Percentiles rank a stretch among this genome's conserved stretches.
Evolutionary conservation across 2,113 vertebrate genomes (phyloP).

Genomic region (Brachyhypopomus gauderio): DNA sequence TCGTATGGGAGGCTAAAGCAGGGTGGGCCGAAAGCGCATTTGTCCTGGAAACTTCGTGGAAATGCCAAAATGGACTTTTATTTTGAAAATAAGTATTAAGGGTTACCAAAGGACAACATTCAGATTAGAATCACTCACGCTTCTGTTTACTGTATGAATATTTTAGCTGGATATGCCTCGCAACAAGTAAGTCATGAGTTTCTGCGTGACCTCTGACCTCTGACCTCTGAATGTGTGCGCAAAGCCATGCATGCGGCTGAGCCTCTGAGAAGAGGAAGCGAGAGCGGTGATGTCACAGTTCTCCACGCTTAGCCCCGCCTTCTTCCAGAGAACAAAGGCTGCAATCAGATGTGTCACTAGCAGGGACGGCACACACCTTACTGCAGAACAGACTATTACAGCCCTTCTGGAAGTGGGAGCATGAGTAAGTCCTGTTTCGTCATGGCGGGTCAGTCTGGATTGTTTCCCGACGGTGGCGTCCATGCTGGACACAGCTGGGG

Average conservation of each 20-base stretch:
- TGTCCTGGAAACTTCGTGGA: neutral
- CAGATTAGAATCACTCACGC: too few species aligned
- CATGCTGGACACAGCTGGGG: too few species aligned
- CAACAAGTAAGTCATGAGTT: neutral
- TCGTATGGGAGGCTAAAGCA: too few species aligned
- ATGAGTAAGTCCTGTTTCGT: neutral
- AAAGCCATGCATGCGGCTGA: too few species aligned
- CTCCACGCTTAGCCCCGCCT: too few species aligned
- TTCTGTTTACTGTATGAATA: neutral
- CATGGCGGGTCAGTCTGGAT: neutral
- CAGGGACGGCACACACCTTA: neutral
- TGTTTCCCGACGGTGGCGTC: neutral
- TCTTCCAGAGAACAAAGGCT: neutral
- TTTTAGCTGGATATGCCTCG: neutral
- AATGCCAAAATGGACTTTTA: too few species aligned
- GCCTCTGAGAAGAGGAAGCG: conserved; percentile 22
- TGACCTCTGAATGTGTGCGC: too few species aligned
- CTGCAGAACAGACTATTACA: neutral
- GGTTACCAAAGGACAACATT: conserved; percentile 7
- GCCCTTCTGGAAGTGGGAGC: neutral
- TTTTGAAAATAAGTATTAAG: too few species aligned
- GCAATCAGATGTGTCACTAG: neutral
- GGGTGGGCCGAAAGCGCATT: too few species aligned
- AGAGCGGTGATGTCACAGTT: neutral
- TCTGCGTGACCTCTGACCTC: too few species aligned